These are phyloP conservation scores for Sabatieria punctata DNA, from an alignment of 2,888 invertebrate species.

Conservation along the genomic window DNA sequence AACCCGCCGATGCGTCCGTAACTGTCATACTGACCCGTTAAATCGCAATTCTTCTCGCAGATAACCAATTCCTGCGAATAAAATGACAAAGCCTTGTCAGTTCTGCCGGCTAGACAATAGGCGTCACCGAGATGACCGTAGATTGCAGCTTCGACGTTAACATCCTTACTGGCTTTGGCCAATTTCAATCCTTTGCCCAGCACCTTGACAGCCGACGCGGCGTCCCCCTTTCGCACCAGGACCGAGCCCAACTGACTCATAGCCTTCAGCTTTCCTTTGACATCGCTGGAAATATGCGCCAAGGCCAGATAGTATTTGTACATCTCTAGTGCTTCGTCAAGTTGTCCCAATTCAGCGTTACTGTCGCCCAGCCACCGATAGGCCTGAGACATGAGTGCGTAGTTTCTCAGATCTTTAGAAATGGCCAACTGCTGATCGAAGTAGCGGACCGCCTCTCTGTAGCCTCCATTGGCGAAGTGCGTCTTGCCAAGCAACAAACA, in stretches of 20 bases:
- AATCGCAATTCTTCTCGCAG: slow-evolving; percentile 71
- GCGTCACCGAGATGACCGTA: slow-evolving; percentile 77
- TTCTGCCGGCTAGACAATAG: slow-evolving; percentile 60
- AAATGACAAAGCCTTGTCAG: slow-evolving; percentile 73
- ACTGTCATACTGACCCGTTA: slow-evolving; percentile 74
- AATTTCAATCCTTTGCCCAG: not conserved
- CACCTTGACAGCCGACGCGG: slow-evolving; percentile 70
- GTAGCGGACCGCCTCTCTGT: slow-evolving; percentile 39
- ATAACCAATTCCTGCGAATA: slow-evolving; percentile 54
- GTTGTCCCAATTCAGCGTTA: slow-evolving; percentile 68
- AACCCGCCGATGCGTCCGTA: slow-evolving; percentile 72
- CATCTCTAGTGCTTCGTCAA: slow-evolving; percentile 76
- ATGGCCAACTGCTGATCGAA: slow-evolving; percentile 85
- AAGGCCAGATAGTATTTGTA: slow-evolving; percentile 80
- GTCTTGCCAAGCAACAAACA: slow-evolving; percentile 88
- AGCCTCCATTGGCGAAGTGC: slow-evolving; percentile 43
- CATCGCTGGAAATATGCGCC: slow-evolving; percentile 75
- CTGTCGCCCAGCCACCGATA: slow-evolving; percentile 54
- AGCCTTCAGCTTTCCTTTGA: slow-evolving; percentile 62
- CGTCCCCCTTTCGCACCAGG: slow-evolving; percentile 66
- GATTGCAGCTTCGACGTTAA: slow-evolving; percentile 66
- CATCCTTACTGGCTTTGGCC: slow-evolving; percentile 47
- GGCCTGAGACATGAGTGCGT: slow-evolving; percentile 54
- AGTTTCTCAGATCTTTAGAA: slow-evolving; percentile 81
- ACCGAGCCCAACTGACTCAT: slow-evolving; percentile 88